Percentiles rank a stretch among this genome's conserved stretches.
phyloP scores from a whole-genome alignment of 1,140 invertebrate species.

The Luehdorfia chinensis region DNA sequence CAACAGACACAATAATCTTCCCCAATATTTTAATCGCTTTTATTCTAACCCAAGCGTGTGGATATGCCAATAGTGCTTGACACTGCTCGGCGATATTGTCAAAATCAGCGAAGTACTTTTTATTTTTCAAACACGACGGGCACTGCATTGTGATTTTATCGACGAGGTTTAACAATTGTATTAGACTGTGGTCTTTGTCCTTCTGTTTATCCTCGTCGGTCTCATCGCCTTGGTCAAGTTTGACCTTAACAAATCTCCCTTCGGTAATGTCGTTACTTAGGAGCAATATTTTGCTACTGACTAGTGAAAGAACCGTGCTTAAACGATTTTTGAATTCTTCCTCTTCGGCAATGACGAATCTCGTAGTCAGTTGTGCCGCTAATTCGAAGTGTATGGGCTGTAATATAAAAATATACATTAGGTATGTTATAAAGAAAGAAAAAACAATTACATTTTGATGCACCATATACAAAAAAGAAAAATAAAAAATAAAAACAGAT shows the following conservation, averaged over 20 bases:
- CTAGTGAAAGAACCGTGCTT: conserved; percentile 75
- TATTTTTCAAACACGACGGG: conserved; percentile 58
- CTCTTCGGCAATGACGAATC: conserved; percentile 86
- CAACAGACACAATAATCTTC: conserved; percentile 81
- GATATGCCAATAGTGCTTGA: conserved; percentile 81
- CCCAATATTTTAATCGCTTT: conserved; percentile 86
- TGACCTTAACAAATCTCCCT: conserved; percentile 65
- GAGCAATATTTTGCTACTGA: conserved; percentile 62
- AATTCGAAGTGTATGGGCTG: conserved; percentile 78
- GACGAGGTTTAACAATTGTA: conserved; percentile 77
- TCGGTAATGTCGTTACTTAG: conserved; percentile 65
- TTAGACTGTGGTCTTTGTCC: conserved; percentile 76
- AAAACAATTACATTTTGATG: too few species aligned
- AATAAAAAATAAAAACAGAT: neutral
- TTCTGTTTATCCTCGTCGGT: conserved; percentile 69
- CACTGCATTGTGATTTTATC: conserved; percentile 75
- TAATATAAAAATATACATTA: conserved; percentile 27
- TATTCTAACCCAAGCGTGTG: conserved; percentile 84
- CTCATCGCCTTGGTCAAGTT: conserved; percentile 45
- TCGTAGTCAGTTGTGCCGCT: conserved; percentile 80
- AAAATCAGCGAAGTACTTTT: conserved; percentile 59
- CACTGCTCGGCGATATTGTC: conserved; percentile 84
- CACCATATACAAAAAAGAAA: neutral
- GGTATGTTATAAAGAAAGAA: too few species aligned
- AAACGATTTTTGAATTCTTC: conserved; percentile 82